Conservation (phyloP, 2,888 invertebrate genomes). For the Eupithecia tripunctaria region DNA sequence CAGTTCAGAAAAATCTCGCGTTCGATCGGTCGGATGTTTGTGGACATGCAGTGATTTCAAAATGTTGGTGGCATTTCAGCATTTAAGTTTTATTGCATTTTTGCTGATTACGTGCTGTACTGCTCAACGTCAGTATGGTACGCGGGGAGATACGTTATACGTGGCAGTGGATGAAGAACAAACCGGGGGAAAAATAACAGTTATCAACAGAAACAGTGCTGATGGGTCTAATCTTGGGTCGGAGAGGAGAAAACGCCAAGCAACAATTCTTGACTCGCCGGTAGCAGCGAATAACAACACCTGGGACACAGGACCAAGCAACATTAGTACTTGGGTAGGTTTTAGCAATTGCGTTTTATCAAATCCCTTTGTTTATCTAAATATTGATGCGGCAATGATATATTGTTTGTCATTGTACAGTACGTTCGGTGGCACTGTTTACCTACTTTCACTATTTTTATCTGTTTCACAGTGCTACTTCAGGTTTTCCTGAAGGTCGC, state of each 20-base stretch:
- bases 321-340: constrained; percentile 81
- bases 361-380: constrained; percentile 54
- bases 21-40: constrained; percentile 60
- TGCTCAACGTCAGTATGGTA: constrained; percentile 64
- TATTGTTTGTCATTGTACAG: constrained; percentile 49
- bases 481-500: constrained; percentile 45
- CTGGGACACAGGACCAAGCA: constrained; percentile 51
- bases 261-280: constrained; percentile 62
- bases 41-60: constrained; percentile 77
- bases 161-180: constrained; percentile 62
- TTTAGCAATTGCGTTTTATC: constrained; percentile 36
- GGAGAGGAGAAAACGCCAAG: constrained; percentile 74
- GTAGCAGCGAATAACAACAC: constrained; percentile 28
- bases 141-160: constrained; percentile 65
- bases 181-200: constrained; percentile 57
- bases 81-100: constrained; percentile 62
- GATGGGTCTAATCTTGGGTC: constrained; percentile 51
- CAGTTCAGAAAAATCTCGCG: constrained; percentile 52
- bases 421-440: constrained; percentile 38
- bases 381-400: constrained; percentile 43
- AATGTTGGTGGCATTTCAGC: constrained; percentile 74
- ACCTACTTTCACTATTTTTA: constrained; percentile 59
- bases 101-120: constrained; percentile 63
- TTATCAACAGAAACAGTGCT: constrained; percentile 64
- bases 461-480: constrained; percentile 45